Base-by-base conservation (phyloP, 1,140 invertebrate species). In the Palaemon carinicauda region DNA sequence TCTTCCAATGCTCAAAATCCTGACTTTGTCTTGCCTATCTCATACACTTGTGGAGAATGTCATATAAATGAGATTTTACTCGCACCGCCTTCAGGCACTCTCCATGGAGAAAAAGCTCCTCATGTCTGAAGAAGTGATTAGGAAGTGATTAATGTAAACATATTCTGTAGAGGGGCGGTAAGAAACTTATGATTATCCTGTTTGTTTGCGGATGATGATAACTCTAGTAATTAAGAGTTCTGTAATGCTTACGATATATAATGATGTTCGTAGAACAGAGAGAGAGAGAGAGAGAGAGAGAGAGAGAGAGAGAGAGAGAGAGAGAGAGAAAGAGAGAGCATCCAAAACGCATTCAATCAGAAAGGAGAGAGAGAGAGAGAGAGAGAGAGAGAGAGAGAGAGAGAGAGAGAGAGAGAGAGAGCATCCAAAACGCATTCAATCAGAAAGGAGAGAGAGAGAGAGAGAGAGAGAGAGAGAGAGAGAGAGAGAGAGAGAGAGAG, bases 251-350 rank as follows among this genome's bases (percentile, higher is more conserved):
- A 73, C 24, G 27, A 73, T 27, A 73, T 14, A 73, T 27, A 21
- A 33, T 21, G 69, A 21, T 27, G 24, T 19, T 15, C 24, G 24
- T n/a, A n/a, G n/a, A n/a, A n/a, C n/a, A n/a, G n/a, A n/a, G n/a
- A n/a, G n/a, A 71, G 24, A 71, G 17, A 71, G 17, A 71, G 65
- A 71, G 65, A 71, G 17, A 27, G 65, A 75, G 73, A 75, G 33
- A 75, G 73, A 75, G 33, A 75, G 73, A 75, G 33, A 75, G 73
- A 75, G 33, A 50, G 73, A 75, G 33, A 75, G 73, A 75, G 73
- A 75, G 73, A 75, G 73, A 75, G 73, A 75, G 73, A 75, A 31
- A 75, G 15, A 15, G 21, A 33, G 21, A 29, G 3, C 0, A 29
- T n/a, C n/a, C n/a, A n/a, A n/a, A n/a, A n/a, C n/a, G n/a, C n/a